Percentiles rank a stretch among this genome's conserved stretches.
Conservation (phyloP, 2,797 vertebrate genomes). For the Lithobates sylvaticus region DNA sequence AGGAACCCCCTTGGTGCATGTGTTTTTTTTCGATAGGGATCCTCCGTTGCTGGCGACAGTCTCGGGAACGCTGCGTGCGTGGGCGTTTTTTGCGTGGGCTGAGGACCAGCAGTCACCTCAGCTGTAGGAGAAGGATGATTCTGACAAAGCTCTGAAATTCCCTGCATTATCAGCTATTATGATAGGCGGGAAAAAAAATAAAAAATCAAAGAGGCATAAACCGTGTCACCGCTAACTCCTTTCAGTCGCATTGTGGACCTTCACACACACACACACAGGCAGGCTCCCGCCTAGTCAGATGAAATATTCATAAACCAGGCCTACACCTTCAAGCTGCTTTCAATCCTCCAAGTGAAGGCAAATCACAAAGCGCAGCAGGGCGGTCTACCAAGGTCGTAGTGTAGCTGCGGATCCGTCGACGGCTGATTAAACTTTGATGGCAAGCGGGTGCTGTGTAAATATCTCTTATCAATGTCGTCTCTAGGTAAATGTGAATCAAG, state of each 20-base stretch:
- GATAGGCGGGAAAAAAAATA: constrained; percentile 10
- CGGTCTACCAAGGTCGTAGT: neutral
- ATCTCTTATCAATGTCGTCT: neutral
- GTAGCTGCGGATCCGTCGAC: too few species aligned
- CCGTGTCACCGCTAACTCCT: neutral
- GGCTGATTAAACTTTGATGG: neutral
- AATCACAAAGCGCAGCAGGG: neutral
- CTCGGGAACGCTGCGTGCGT: constrained; percentile 28
- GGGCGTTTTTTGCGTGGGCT: constrained; percentile 39
- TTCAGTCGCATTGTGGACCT: neutral
- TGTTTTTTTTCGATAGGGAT: neutral
- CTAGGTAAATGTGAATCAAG: neutral
- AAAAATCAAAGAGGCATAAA: neutral
- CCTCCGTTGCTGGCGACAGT: constrained; percentile 8
- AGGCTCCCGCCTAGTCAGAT: neutral
- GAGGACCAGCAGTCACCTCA: constrained; percentile 17
- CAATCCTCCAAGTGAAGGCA: neutral
- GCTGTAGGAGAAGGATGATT: constrained; percentile 31
- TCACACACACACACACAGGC: neutral
- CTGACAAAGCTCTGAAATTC: constrained; percentile 27
- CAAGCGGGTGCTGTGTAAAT: neutral
- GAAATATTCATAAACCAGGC: constrained; percentile 7
- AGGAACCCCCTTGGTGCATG: constrained; percentile 11
- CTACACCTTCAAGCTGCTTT: neutral
- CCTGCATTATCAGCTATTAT: constrained; percentile 47